Evolutionary conservation across 2,113 vertebrate species (phyloP), one percentile per base, ranked within the genome.

Genomic region (Canis aureus): DNA sequence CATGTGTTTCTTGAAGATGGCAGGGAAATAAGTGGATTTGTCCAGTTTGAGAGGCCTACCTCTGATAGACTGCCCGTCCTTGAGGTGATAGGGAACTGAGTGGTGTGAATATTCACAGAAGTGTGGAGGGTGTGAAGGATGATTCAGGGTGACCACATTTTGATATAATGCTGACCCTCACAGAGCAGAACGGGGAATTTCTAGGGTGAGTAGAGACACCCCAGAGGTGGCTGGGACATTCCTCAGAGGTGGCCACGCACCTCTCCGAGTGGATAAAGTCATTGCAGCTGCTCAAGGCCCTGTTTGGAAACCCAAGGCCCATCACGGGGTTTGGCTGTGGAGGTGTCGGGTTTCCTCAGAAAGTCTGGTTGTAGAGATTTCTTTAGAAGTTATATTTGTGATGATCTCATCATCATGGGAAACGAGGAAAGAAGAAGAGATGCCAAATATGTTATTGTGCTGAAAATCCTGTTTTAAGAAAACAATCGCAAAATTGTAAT

Each of bases 331-430:
- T 74, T 59, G 49, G 67, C 73, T 23, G 35, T 22, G 86, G 43
- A 81, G 82, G 64, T 76, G 71, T 20, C 7, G 3, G 15, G 13
- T 62, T 95, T 95, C 79, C 53, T 78, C 11, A 0, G 49, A 94
- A 78, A 96, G 67, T 57, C 51, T 78, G 57, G n/a, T 43, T 71
- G 60, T 69, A 62, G 76, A 53, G 89, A 95, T 94, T 73, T 86
- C 95, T 94, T 82, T 90, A 95, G 74, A 95, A 95, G 74, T 69
- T 85, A 19, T 59, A 11, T 82, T 74, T 82, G 71, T 55, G 78
- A 96, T 96, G 88, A 92, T 76, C 71, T 97, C 89, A 96, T 79
- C 89, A 96, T 79, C 57, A 19, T 27, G 79, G 83, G 83, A 89
- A 94, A 92, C 3, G 15, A 93, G 43, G 67, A 67, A 89, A 87